Evolutionary conservation across 53 echinoderm and acorn worm genomes (phyloP).

Genomic region (Hippasteria phrygiana): DNA sequence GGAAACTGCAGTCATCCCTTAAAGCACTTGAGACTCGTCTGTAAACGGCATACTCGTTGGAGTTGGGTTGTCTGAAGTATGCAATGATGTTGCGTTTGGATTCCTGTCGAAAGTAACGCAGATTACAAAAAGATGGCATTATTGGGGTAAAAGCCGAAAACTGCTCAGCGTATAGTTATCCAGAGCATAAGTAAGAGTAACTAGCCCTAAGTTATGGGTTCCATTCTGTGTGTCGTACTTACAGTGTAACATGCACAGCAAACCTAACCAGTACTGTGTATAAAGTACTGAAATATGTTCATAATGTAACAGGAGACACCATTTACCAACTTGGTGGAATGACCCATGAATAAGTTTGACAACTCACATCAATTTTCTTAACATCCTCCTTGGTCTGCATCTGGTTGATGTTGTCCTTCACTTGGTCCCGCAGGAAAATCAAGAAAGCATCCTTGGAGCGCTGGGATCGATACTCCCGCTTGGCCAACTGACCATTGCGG

Average conservation of each 20-base stretch:
- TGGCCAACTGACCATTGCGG: constrained; percentile 92
- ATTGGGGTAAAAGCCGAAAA: no score
- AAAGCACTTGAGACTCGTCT: constrained; percentile 80
- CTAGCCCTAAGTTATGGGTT: no score
- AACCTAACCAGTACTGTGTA: no score
- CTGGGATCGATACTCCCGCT: constrained; percentile 95
- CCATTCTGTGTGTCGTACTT: no score
- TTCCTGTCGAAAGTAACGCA: constrained; percentile 29
- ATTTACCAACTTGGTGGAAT: no score
- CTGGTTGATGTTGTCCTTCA: constrained; percentile 79
- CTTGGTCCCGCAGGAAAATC: constrained; percentile 76
- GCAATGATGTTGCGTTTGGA: constrained; percentile 74
- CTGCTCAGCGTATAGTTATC: no score
- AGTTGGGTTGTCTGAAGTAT: constrained; percentile 71
- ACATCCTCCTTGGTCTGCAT: constrained; percentile 50
- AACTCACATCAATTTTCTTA: constrained; percentile 76
- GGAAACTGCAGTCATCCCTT: constrained; percentile 92
- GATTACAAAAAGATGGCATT: constrained; percentile 14
- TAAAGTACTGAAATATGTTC: no score
- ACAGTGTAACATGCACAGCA: no score
- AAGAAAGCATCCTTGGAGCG: constrained; percentile 95
- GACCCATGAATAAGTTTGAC: background rate
- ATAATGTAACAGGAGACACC: no score
- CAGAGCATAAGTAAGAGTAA: no score
- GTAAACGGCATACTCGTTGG: constrained; percentile 56